Evolutionary conservation across 2,113 vertebrate genomes (phyloP).

Genomic region (Prietella phreatophila): DNA sequence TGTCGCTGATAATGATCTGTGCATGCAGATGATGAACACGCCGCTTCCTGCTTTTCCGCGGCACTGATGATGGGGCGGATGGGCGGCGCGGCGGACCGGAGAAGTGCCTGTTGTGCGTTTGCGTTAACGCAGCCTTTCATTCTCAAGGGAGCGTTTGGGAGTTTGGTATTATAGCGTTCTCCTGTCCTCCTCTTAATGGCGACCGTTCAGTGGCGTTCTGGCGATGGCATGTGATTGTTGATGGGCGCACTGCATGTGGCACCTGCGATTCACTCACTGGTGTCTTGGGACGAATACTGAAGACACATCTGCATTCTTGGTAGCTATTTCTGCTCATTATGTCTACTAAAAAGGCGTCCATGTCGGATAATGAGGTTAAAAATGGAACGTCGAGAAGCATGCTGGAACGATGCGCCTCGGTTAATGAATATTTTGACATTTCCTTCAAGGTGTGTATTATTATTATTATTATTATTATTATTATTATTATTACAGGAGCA

Average conservation of each 20-base stretch:
- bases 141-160: neutral
- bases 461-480: constrained; percentile 29
- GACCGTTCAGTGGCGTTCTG: constrained; percentile 26
- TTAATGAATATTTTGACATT: constrained; percentile 78
- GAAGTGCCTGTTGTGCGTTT: constrained; percentile 1
- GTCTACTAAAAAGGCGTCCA: constrained; percentile 67
- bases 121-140: neutral
- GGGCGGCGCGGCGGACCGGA: constrained; percentile 25
- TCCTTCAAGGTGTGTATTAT: constrained; percentile 74
- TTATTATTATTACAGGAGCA: constrained; percentile 11
- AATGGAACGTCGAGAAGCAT: constrained; percentile 75
- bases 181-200: constrained; percentile 15
- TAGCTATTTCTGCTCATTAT: constrained; percentile 57
- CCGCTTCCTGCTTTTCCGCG: constrained; percentile 18
- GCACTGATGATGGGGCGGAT: constrained; percentile 27
- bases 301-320: neutral
- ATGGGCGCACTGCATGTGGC: constrained; percentile 54
- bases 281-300: constrained; percentile 33
- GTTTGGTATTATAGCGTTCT: neutral
- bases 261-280: constrained; percentile 57
- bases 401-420: constrained; percentile 75
- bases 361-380: constrained; percentile 65
- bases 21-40: constrained; percentile 15
- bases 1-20: constrained; percentile 10
- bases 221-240: constrained; percentile 59